Evolutionary conservation across 2,888 invertebrate genomes (phyloP), one percentile per base, ranked within the genome.

Genomic region (Drosophila diplacantha): DNA sequence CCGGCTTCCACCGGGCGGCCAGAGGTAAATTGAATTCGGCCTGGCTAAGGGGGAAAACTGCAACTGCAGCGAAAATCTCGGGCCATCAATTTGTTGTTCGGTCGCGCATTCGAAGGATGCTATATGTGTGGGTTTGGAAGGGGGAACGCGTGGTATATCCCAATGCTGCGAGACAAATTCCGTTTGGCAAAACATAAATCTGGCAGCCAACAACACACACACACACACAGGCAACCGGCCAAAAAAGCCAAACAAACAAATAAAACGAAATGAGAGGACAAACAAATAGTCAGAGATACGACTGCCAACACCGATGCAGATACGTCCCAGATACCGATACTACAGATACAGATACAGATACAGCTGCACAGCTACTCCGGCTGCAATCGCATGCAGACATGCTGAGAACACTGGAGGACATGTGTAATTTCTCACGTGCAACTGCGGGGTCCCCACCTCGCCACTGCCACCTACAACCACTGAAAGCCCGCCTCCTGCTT

Each of bases 381-480:
- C 64, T 46, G 57, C 61, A 52, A 54, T 52, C 46, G 50, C 43
- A 53, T 61, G 54, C 46, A 53, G 64, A 67, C 57, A 77, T 57
- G 65, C 55, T 69, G 71, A 58, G 66, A 74, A 59, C 78, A 73
- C 52, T 55, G 61, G 65, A 75, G 78, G 73, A 78, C 78, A 83
- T 81, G 83, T 81, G 78, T 78, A 83, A 83, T 78, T 78, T 78
- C 67, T 77, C 78, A 79, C 76, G 76, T 74, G 69, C 70, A 74
- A 53, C 68, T 58, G 76, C 61, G 49, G 66, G 55, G 60, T 43
- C 56, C n/a, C 32, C 38, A n/a, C 37, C 20, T 9, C 12, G 7
- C 35, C 46, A 51, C 8, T 39, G 20, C 24, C 54, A 24, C 38
- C 32, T 12, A n/a, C 14, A 11, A 12, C 34, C 16, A 3, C 14